These are phyloP conservation scores for Ceyx margarethae DNA, from an alignment of 2,113 vertebrate species.

Conservation along the genomic window DNA sequence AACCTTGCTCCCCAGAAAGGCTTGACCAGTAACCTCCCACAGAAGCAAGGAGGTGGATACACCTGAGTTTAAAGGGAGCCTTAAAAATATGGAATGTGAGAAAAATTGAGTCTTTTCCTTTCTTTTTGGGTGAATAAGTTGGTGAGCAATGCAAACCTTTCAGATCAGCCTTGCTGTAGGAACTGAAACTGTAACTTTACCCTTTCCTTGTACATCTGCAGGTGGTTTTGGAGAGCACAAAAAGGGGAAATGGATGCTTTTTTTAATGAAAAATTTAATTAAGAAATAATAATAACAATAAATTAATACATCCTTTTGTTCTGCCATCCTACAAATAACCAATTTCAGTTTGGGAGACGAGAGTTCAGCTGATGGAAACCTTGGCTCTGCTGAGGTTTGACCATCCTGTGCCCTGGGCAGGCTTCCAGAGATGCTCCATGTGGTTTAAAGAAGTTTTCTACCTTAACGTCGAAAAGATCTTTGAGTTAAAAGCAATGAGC, in stretches of 20 bases:
- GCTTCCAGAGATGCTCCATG: not conserved
- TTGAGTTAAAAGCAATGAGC: not conserved
- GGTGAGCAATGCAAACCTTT: not conserved
- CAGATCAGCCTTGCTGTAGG: not conserved
- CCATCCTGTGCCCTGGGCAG: not conserved
- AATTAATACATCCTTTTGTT: not conserved
- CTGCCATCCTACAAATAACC: not conserved
- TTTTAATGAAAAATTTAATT: not conserved
- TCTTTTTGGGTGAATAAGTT: not conserved
- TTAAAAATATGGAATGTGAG: not conserved
- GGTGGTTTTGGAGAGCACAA: not conserved
- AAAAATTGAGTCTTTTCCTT: not conserved
- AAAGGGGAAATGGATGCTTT: not conserved
- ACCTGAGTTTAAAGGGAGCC: too few relatives aligned
- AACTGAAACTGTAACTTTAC: not conserved
- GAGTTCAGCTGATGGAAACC: not conserved
- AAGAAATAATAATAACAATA: not conserved
- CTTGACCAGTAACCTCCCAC: not conserved
- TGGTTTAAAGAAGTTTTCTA: not conserved
- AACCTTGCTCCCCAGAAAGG: not conserved
- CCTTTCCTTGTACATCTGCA: not conserved
- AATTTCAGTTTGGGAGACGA: not conserved
- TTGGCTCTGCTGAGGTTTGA: not conserved
- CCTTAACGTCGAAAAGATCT: not conserved
- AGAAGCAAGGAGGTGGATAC: not conserved